Evolutionary conservation across 2,888 invertebrate genomes (phyloP), one percentile per base, ranked within the genome.

Genomic region (Megalurothrips usitatus): DNA sequence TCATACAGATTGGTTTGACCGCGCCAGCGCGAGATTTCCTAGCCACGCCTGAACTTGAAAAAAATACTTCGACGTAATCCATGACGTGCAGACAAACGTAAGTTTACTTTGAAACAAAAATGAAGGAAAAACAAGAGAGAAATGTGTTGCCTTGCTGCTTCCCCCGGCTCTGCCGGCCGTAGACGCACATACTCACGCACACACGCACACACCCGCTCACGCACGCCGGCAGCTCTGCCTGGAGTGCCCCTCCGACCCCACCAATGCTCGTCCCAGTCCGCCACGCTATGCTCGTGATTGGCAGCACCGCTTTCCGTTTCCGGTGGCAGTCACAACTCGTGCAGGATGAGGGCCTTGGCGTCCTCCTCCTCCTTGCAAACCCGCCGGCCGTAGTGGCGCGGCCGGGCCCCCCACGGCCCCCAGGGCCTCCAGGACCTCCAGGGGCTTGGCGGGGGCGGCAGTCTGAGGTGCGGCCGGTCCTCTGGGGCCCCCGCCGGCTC

Each of bases 311-410:
- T 43, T 43, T 43, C 58, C 58, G 58, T 17, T 58, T 26, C 68
- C 68, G 68, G 68, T 75, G 68, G 26, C 68, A 75, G 26, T 75
- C 68, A 75, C 68, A 75, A 75, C 68, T 75, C 68, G 68, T 75
- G 68, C 68, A 75, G 26, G 68, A 75, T 75, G 68, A 75, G 68
- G 68, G 68, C 68, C 68, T 75, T 75, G 68, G 12, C 68, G 68
- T 75, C 68, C 11, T 75, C 68, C 26, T 75, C 68, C 68, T 75
- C 68, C 68, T 11, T 23, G 68, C 68, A 23, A 10, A 26, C 68
- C 68, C 68, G 68, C 11, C 26, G 26, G 23, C 68, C 68, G 68
- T 75, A 75, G 58, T 58, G 58, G 68, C 68, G 68, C 26, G 68
- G 26, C 23, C 68, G 68, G 68, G 68, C 68, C 68, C 68, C 68